Evolutionary conservation across 2,888 invertebrate genomes (phyloP).

Genomic region (Leptothorax acervorum): DNA sequence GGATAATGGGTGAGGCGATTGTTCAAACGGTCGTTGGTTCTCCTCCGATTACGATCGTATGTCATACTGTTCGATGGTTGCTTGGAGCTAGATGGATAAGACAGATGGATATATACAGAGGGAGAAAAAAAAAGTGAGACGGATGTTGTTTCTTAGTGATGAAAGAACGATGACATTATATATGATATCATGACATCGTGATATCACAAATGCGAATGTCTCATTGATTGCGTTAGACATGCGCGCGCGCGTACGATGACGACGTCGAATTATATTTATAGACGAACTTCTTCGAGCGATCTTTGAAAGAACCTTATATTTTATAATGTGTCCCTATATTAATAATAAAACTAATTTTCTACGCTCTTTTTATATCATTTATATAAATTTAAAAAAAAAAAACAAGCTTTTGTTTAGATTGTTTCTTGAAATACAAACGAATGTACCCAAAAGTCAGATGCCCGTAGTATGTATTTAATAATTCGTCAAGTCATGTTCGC

Average conservation of each 20-base stretch:
- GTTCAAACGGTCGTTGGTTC: conserved; percentile 50
- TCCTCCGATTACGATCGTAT: conserved; percentile 49
- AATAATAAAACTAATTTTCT: neutral
- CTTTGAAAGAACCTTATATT: neutral
- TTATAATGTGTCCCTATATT: neutral
- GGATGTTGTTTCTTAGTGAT: conserved; percentile 14
- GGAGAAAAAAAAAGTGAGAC: conserved; percentile 40
- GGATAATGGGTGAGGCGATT: conserved; percentile 59
- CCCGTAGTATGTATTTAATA: neutral
- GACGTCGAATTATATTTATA: neutral
- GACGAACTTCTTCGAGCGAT: neutral
- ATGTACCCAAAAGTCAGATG: neutral
- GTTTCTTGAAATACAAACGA: conserved; percentile 1
- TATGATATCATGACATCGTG: conserved; percentile 5
- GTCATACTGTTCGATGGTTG: conserved; percentile 31
- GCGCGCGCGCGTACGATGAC: no score
- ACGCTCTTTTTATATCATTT: neutral
- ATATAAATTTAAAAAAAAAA: neutral
- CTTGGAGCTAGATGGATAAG: conserved; percentile 42
- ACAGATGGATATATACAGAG: conserved; percentile 33
- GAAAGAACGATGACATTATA: conserved; percentile 10
- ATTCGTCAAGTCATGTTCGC: conserved; percentile 6
- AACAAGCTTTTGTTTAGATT: neutral
- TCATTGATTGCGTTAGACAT: neutral
- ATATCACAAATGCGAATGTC: neutral